Base-by-base conservation (phyloP, 2,888 invertebrate genomes). In the Octodonta nipae region DNA sequence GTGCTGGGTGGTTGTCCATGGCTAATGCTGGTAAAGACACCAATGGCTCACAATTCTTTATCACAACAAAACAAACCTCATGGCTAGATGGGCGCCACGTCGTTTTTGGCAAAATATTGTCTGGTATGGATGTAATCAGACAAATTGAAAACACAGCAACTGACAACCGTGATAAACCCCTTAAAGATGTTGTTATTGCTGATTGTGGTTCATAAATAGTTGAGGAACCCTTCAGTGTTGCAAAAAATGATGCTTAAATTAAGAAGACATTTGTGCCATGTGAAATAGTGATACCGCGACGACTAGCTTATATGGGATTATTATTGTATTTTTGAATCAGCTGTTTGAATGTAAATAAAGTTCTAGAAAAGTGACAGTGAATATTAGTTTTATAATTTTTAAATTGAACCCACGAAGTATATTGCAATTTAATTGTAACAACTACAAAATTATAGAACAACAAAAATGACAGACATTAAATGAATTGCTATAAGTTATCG, bases 21-120 rank as follows among this genome's bases (percentile, higher is more conserved):
- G 95, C 95, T 30, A 95, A 93, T 60, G 89, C 93, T 59, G 93
- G 95, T 40, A 88, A 88, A 64, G 88, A 96, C 60, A 95, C 95
- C 14, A 96, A 96, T 56, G 95, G 95, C 15, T 93, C 93, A 0
- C 96, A 96, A 60, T 96, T 96, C 69, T 96, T 96, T 59, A 89
- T 96, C 50, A 96, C 95, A 15, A 80, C 82, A 3, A 78, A 78
- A 46, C 74, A 79, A 55, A 88, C 88, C 1, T 66, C 78, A 8
- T 88, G 88, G 88, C 67, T 96, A 28, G 91, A 96, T 64, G 89
- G 88, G 32, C 75, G 86, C 58, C 96, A 96, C 59, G 95, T 96
- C 45, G 95, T 96, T n/a, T 96, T 96, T 58, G 96, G 95, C 45
- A 93, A 93, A 69, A 63, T 96, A 36, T 56, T 80, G 29, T 73